phyloP scores from a whole-genome alignment of 1,140 invertebrate species.

The Nasonia longicornis region DNA sequence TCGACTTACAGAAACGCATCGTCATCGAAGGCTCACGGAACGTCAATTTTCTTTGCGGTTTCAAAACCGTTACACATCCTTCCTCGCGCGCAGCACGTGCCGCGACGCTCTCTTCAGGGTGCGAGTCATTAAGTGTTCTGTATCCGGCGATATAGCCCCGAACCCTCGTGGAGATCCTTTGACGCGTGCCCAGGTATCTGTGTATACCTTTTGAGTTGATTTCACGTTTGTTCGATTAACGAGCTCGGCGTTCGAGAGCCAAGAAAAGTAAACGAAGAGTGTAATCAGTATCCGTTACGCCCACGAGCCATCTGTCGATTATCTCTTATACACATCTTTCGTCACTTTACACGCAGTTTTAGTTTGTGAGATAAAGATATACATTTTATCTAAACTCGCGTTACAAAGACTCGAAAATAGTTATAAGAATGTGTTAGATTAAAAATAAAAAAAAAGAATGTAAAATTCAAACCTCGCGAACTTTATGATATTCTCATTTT shows the following conservation, averaged over 20 bases:
- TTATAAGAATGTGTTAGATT: no score
- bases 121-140: background rate
- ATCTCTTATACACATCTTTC: background rate
- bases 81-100: background rate
- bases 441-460: no score
- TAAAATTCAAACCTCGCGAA: no score
- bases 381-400: no score
- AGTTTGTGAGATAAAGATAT: no score
- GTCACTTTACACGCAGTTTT: background rate
- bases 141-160: background rate
- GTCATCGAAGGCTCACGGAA: slow-evolving; percentile 12
- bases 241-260: background rate
- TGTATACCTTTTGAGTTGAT: slow-evolving; percentile 11
- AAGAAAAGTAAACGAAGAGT: no score
- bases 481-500: no score
- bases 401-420: no score
- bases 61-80: slow-evolving; percentile 25
- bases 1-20: background rate
- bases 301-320: slow-evolving; percentile 47
- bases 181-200: background rate
- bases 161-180: slow-evolving; percentile 13
- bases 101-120: background rate
- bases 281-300: background rate
- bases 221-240: slow-evolving; percentile 40
- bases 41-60: background rate